phyloP scores from a whole-genome alignment of 2,797 vertebrate species.

The Heliangelus exortis region DNA sequence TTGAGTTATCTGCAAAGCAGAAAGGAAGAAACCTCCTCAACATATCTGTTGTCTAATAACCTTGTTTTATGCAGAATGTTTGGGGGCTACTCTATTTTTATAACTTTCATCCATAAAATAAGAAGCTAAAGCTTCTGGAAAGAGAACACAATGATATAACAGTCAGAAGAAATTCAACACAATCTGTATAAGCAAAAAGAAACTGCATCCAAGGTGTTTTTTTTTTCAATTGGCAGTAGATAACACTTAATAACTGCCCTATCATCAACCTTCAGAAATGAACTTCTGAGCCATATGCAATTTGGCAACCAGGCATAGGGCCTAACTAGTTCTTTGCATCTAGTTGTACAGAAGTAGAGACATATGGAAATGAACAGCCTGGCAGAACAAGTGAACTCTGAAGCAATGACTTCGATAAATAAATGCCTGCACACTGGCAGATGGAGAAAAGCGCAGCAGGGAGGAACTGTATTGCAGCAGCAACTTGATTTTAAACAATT shows the following conservation, averaged over 20 bases:
- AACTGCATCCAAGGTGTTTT: background rate
- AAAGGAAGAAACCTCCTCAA: background rate
- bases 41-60: conserved; percentile 18
- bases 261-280: background rate
- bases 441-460: conserved; percentile 31
- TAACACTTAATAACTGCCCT: conserved; percentile 25
- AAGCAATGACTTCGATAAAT: conserved; percentile 30
- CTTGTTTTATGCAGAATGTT: conserved; percentile 17
- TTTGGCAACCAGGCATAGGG: background rate
- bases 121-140: conserved; percentile 37
- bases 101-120: conserved; percentile 24
- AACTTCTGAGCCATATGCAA: conserved; percentile 15
- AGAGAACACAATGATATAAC: conserved; percentile 1
- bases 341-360: conserved; percentile 34
- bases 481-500: conserved; percentile 16
- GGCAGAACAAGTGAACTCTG: conserved; percentile 49
- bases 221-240: background rate
- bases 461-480: background rate
- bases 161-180: conserved; percentile 24
- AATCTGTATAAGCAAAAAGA: conserved; percentile 8
- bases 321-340: conserved; percentile 10
- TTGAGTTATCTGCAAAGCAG: background rate
- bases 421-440: conserved; percentile 20
- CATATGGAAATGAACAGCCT: conserved; percentile 54
- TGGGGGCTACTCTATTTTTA: conserved; percentile 38